A percentile compares a stretch with the other conserved stretches of the same genome.
Conservation (phyloP, 1,140 invertebrate species). For the Eriosoma lanigerum region DNA sequence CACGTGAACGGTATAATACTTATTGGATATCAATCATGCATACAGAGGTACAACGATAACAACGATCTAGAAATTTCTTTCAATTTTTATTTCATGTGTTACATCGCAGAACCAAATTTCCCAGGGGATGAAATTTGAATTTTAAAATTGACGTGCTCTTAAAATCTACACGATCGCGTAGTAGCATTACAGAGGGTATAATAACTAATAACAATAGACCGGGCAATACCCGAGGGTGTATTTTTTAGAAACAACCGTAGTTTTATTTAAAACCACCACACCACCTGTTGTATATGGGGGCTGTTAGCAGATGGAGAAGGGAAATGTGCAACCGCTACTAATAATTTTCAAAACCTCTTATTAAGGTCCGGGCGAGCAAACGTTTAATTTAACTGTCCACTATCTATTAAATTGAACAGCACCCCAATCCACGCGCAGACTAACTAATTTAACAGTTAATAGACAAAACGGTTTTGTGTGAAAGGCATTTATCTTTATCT, state of each 20-base stretch:
- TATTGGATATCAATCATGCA: no score
- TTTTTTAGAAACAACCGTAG: conserved; percentile 26
- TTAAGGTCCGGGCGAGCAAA: conserved; percentile 17
- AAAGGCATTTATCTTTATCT: conserved; percentile 34
- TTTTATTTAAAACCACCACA: conserved; percentile 32
- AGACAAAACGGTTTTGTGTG: conserved; percentile 8
- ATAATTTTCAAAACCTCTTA: conserved; percentile 46
- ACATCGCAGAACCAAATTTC: background rate
- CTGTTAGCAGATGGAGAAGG: conserved; percentile 10
- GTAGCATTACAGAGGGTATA: background rate
- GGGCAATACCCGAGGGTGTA: conserved; percentile 15
- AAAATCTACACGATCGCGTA: background rate
- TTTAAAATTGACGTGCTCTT: background rate
- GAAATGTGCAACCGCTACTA: conserved; percentile 5
- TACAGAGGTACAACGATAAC: no score
- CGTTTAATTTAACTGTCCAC: conserved; percentile 44
- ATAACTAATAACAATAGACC: conserved; percentile 9
- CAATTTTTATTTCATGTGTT: background rate
- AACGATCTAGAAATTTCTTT: background rate
- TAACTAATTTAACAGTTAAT: conserved; percentile 37
- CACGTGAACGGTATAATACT: background rate
- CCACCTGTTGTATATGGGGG: conserved; percentile 7
- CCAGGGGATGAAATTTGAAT: background rate
- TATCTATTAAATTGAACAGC: conserved; percentile 26
- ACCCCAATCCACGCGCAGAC: background rate